A percentile compares a stretch with the other conserved stretches of the same genome.
Conservation (phyloP, 2,797 vertebrate genomes). For the Streptopelia turtur region DNA sequence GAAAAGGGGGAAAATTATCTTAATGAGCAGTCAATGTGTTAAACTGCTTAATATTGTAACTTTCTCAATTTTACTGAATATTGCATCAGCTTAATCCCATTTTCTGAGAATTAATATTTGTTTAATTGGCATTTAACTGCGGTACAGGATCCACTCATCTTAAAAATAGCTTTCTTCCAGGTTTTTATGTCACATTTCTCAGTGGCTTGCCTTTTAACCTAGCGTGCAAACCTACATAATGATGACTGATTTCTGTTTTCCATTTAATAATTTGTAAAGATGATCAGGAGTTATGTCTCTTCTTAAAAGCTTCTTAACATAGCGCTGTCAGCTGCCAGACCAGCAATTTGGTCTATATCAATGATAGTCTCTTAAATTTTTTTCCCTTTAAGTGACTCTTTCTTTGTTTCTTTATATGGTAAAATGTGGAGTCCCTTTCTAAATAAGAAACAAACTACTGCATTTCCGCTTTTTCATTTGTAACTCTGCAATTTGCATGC, state of each 20-base stretch:
- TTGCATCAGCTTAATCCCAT: conserved; percentile 49
- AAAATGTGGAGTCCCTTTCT: neutral
- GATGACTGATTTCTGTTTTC: conserved; percentile 20
- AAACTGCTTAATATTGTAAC: conserved; percentile 28
- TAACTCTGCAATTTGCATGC: neutral
- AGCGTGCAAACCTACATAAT: neutral
- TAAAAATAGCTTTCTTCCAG: conserved; percentile 41
- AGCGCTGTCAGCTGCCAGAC: neutral
- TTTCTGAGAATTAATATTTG: conserved; percentile 43
- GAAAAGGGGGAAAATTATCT: neutral
- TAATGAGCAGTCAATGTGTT: conserved; percentile 8
- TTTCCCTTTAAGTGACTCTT: neutral
- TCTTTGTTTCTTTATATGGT: conserved; percentile 16
- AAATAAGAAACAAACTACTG: conserved; percentile 18
- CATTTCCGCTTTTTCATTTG: conserved; percentile 29
- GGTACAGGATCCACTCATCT: conserved; percentile 19
- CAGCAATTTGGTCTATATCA: neutral
- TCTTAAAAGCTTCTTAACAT: conserved; percentile 42
- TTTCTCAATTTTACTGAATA: conserved; percentile 52
- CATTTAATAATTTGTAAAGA: neutral
- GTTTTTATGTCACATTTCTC: conserved; percentile 26
- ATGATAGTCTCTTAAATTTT: neutral
- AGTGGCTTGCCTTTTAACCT: conserved; percentile 34
- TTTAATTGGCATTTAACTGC: conserved; percentile 56
- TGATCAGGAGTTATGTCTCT: neutral